phyloP scores from a whole-genome alignment of 2,888 invertebrate genomes.

The Mellilla xanthometata region DNA sequence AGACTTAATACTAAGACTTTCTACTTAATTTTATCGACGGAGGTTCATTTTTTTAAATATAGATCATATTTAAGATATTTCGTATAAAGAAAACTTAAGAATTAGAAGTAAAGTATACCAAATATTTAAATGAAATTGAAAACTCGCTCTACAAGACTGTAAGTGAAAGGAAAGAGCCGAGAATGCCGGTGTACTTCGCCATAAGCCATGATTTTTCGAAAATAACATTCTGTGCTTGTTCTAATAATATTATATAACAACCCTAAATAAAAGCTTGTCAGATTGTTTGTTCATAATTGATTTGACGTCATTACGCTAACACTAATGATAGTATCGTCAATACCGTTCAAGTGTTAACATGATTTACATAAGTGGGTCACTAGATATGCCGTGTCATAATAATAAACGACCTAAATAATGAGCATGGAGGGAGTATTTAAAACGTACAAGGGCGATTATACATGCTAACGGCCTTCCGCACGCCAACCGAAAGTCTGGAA shows the following conservation, averaged over 20 bases:
- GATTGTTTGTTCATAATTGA: neutral
- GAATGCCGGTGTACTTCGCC: too few relatives aligned
- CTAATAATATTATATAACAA: neutral
- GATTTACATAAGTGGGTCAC: constrained; percentile 27
- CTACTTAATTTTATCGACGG: too few relatives aligned
- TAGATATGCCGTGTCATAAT: constrained; percentile 29
- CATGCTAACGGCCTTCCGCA: constrained; percentile 55
- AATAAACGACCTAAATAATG: constrained; percentile 57
- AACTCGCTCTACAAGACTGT: too few relatives aligned
- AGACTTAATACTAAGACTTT: too few relatives aligned
- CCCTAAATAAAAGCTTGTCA: neutral
- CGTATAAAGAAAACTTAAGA: too few relatives aligned
- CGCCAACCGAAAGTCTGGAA: constrained; percentile 44
- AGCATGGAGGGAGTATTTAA: constrained; percentile 55
- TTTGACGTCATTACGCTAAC: neutral
- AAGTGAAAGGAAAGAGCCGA: too few relatives aligned
- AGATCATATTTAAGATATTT: too few relatives aligned
- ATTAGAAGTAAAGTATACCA: too few relatives aligned
- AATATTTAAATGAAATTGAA: too few relatives aligned
- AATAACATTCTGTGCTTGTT: too few relatives aligned
- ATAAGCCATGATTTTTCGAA: too few relatives aligned
- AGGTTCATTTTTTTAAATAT: too few relatives aligned
- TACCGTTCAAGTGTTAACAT: constrained; percentile 28
- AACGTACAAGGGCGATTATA: constrained; percentile 58
- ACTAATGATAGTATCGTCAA: constrained; percentile 17